Percentiles rank a stretch among this genome's conserved stretches.
Evolutionary conservation across 2,113 vertebrate genomes (phyloP).

Genomic region (Pagrus major): DNA sequence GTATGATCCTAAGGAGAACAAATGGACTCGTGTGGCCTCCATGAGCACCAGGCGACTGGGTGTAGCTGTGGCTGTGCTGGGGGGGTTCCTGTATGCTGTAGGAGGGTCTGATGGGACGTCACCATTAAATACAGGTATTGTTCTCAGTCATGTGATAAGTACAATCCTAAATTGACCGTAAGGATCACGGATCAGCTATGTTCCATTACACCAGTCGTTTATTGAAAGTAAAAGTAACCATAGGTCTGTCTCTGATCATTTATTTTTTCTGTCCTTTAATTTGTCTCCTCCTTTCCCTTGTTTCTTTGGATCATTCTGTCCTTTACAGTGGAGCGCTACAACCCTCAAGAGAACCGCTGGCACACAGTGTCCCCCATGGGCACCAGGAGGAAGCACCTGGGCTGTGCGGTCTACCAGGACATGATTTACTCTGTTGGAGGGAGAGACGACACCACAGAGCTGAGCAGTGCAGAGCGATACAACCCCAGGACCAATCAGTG

Average conservation of each 20-base stretch:
- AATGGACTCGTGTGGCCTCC: conserved; percentile 98
- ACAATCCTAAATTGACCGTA: not conserved
- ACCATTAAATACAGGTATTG: conserved; percentile 95
- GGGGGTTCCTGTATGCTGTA: conserved; percentile 97
- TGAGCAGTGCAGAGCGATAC: conserved; percentile 97
- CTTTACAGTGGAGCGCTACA: conserved; percentile 94
- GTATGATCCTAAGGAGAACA: conserved; percentile 99
- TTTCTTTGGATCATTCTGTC: not conserved
- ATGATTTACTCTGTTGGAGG: conserved; percentile 99
- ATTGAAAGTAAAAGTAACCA: not conserved
- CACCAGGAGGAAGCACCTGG: conserved; percentile 95
- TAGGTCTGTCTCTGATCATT: not conserved
- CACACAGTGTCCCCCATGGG: conserved; percentile 99
- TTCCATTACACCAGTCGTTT: too few relatives aligned
- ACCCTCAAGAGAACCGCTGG: conserved; percentile 99
- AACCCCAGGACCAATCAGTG: conserved; percentile 98
- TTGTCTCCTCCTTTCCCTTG: not conserved
- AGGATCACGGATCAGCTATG: too few relatives aligned
- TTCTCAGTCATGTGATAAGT: not conserved
- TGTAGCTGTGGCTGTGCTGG: conserved; percentile 96
- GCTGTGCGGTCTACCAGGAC: conserved; percentile 98
- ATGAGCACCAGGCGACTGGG: conserved; percentile 98
- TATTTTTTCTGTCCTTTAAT: not conserved
- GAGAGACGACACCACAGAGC: conserved; percentile 96
- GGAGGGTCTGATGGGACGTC: conserved; percentile 98